Base-by-base conservation (phyloP, 1,140 invertebrate species). In the Dryas iulia region DNA sequence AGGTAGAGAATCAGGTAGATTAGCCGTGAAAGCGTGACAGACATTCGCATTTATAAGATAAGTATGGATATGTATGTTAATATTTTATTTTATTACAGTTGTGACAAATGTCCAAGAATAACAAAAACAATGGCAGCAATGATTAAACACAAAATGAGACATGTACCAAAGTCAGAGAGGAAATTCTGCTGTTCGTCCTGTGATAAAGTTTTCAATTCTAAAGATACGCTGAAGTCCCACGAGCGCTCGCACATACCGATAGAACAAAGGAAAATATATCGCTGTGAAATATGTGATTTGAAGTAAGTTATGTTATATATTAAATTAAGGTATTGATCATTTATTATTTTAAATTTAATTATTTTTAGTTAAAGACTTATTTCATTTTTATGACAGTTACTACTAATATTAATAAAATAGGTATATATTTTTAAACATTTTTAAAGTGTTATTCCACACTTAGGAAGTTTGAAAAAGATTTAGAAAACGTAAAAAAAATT, bases 161-260 rank as follows among this genome's bases (percentile, higher is more conserved):
- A 92, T 68, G 71, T 92, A 62, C 89, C 90, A 26, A 92, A 92
- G 78, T 77, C 85, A 0, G 90, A 91, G 39, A 77, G 88, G 56
- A 84, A 82, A 52, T 92, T 87, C 59, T 75, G 69, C 52, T 92
- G 92, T 73, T 65, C 77, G 0, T 81, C 81, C 2, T 92, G 92
- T 74, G 78, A 90, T 24, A 92, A 92, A 77, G 80, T 87, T 30
- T 92, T 92, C 56, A 88, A 77, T 63, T 79, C 84, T 8, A 92
- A 90, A 58, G 92, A 92, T 30, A 81, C 81, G 11, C 75, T 92
- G 47, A 92, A 90, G 75, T 93, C 90, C 14, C 91, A 92, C 58
- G 86, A 87, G 71, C 84, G 76, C 58, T 90, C 89, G 2, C 92
- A 93, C 56, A 90, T 93, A 73, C 91, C 92, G 0, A 85, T 92